phyloP scores from a whole-genome alignment of 2,888 invertebrate species.

The Andrena haemorrhoa region DNA sequence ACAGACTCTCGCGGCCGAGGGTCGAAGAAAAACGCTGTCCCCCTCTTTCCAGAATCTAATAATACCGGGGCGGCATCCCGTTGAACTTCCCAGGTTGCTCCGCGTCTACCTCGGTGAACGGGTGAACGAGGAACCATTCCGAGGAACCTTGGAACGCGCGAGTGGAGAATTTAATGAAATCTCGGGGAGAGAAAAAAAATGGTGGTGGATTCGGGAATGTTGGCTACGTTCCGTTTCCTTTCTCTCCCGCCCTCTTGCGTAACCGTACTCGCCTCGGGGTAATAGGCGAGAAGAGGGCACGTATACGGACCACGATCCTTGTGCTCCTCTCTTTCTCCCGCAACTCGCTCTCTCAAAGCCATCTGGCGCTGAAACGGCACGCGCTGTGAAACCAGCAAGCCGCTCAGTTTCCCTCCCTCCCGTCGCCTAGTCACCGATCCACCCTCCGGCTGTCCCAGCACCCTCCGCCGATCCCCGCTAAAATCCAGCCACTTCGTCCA shows the following conservation, averaged over 20 bases:
- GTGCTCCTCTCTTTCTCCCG: constrained; percentile 8
- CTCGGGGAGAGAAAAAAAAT: constrained; percentile 26
- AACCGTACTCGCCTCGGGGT: constrained; percentile 68
- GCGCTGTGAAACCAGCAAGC: constrained; percentile 70
- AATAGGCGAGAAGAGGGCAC: constrained; percentile 55
- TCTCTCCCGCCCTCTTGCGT: constrained; percentile 60
- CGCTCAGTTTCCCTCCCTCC: constrained; percentile 53
- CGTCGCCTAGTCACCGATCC: constrained; percentile 44
- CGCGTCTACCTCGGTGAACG: background rate
- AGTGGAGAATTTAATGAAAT: constrained; percentile 46
- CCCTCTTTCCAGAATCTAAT: background rate
- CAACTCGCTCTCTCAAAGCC: constrained; percentile 62
- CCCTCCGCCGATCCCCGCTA: constrained; percentile 24
- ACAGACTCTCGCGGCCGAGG: background rate
- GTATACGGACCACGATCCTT: constrained; percentile 24
- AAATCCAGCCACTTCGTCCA: constrained; percentile 63
- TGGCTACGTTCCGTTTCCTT: constrained; percentile 50
- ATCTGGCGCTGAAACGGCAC: constrained; percentile 74
- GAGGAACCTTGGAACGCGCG: background rate
- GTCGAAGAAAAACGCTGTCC: background rate
- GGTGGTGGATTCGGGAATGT: constrained; percentile 32
- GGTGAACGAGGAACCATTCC: background rate
- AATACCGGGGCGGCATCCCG: background rate
- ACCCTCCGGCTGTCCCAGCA: constrained; percentile 38
- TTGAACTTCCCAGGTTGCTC: background rate